Conservation (phyloP, 2,888 invertebrate genomes). For the Seira musarum region DNA sequence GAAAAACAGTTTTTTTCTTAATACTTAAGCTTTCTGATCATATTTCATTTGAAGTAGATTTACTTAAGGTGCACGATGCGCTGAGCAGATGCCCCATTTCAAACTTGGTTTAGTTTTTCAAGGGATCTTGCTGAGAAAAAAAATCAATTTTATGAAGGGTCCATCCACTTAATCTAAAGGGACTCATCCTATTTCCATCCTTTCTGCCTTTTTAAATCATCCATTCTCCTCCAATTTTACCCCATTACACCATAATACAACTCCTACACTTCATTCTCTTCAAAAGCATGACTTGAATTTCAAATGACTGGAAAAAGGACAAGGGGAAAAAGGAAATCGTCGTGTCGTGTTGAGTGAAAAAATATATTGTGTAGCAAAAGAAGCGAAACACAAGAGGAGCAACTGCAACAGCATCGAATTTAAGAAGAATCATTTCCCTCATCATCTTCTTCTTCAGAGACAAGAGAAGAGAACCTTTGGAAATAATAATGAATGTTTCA, state of each 20-base stretch:
- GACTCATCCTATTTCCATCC: conserved; percentile 24
- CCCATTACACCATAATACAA: conserved; percentile 56
- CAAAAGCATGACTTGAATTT: conserved; percentile 58
- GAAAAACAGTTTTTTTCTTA: too few relatives aligned
- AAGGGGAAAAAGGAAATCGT: conserved; percentile 28
- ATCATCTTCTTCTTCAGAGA: conserved; percentile 21
- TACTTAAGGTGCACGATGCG: background rate
- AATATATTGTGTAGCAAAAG: background rate
- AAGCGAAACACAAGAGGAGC: background rate
- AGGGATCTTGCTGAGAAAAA: conserved; percentile 44
- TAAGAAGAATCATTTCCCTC: background rate
- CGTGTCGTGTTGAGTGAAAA: conserved; percentile 31
- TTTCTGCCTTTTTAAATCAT: conserved; percentile 21
- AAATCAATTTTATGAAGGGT: too few relatives aligned
- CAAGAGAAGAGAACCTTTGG: too few relatives aligned
- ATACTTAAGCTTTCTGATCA: conserved; percentile 36
- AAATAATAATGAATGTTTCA: conserved; percentile 53
- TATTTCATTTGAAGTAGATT: conserved; percentile 53
- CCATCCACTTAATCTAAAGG: conserved; percentile 30
- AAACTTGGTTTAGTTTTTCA: background rate
- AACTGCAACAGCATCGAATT: conserved; percentile 37
- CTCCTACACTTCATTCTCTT: conserved; percentile 56
- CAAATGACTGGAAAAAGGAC: conserved; percentile 57
- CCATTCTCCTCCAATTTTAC: conserved; percentile 41
- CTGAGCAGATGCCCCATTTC: conserved; percentile 48